Evolutionary conservation across 2,797 vertebrate species (phyloP).

Genomic region (Poeciliopsis presidionis): DNA sequence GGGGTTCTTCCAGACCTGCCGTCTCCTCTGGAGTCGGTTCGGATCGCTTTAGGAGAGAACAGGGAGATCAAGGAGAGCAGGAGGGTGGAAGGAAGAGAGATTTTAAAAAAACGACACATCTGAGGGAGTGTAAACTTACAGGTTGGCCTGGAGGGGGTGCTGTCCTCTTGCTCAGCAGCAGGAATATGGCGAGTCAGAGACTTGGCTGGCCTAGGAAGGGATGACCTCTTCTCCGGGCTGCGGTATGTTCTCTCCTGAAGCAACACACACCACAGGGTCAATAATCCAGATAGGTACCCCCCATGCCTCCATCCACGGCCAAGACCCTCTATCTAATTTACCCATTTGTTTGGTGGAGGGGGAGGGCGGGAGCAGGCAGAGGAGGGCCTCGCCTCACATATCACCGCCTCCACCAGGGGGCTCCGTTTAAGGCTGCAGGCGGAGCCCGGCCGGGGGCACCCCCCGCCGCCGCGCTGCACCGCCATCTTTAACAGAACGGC

Average conservation of each 20-base stretch:
- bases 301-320: background rate
- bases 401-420: conserved; percentile 79
- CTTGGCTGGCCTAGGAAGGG: conserved; percentile 91
- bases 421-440: conserved; percentile 84
- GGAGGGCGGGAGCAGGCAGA: conserved; percentile 79
- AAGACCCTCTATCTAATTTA: conserved; percentile 35
- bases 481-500: conserved; percentile 75
- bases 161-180: conserved; percentile 88
- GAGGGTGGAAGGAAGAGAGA: conserved; percentile 15
- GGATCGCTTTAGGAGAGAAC: conserved; percentile 67
- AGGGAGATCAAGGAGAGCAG: conserved; percentile 12
- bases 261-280: conserved; percentile 32
- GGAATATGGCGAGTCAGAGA: conserved; percentile 90
- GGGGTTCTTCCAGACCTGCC: conserved; percentile 73
- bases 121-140: conserved; percentile 76
- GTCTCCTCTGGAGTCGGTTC: conserved; percentile 72
- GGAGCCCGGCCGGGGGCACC: conserved; percentile 79
- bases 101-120: background rate
- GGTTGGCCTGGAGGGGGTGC: conserved; percentile 86
- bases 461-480: conserved; percentile 51
- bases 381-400: conserved; percentile 74
- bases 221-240: conserved; percentile 93
- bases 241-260: conserved; percentile 88
- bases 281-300: rapidly evolving
- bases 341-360: conserved; percentile 53